Conservation (phyloP, 2,888 invertebrate genomes). For the Danaus chrysippus region DNA sequence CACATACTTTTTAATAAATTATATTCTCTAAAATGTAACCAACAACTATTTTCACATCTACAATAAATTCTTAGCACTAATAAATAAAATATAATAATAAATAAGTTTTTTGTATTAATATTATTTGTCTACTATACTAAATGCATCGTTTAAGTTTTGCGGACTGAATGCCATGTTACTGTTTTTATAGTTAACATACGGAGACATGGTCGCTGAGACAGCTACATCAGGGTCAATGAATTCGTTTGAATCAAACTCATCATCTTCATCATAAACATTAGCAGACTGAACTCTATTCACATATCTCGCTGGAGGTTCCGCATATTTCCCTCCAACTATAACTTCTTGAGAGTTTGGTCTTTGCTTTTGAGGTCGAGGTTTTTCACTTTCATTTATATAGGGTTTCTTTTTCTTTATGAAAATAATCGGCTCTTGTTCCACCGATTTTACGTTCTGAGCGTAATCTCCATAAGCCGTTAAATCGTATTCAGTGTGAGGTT, state of each 20-base stretch:
- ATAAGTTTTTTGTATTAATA: conserved; percentile 9
- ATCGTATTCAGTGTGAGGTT: conserved; percentile 38
- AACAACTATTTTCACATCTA: too few relatives aligned
- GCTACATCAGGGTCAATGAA: conserved; percentile 44
- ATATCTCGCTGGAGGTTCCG: conserved; percentile 64
- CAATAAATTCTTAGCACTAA: background rate
- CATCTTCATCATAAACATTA: conserved; percentile 41
- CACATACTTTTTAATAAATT: too few relatives aligned
- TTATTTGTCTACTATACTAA: conserved; percentile 62
- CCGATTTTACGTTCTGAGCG: conserved; percentile 28
- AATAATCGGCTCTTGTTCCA: conserved; percentile 32
- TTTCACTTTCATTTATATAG: conserved; percentile 34
- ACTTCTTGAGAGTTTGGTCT: conserved; percentile 35
- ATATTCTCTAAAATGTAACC: too few relatives aligned
- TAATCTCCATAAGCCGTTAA: conserved; percentile 39
- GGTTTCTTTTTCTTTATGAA: conserved; percentile 43
- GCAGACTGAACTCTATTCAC: conserved; percentile 46
- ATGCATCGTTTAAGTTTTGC: conserved; percentile 71
- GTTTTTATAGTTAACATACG: conserved; percentile 68
- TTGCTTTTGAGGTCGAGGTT: conserved; percentile 38
- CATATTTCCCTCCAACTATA: conserved; percentile 64
- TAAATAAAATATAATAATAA: conserved; percentile 6
- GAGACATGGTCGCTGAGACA: conserved; percentile 52
- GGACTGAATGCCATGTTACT: conserved; percentile 72
- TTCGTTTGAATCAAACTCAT: conserved; percentile 39